These are phyloP conservation scores for Sminthopsis crassicaudata DNA, from an alignment of 2,113 vertebrate species.

Conservation along the genomic window DNA sequence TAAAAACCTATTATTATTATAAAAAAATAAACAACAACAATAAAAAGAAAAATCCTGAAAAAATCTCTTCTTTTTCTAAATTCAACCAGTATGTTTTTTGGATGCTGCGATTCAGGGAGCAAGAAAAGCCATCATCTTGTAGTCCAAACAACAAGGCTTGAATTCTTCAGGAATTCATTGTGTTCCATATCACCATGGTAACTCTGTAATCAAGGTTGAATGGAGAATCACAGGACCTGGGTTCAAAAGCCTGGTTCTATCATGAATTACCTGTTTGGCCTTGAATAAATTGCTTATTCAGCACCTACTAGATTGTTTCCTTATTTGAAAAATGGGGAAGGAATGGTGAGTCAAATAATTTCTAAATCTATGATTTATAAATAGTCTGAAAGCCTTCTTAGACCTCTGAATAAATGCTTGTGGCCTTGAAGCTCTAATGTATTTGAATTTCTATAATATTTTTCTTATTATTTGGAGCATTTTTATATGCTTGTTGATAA, in stretches of 20 bases:
- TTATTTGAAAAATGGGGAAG: not conserved
- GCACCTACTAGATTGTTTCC: no score
- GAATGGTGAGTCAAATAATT: not conserved
- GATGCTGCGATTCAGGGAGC: not conserved
- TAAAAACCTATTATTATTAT: no score
- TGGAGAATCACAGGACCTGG: not conserved
- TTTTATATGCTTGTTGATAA: not conserved
- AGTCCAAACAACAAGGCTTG: not conserved
- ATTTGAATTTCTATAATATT: not conserved
- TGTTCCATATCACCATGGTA: not conserved
- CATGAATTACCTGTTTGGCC: not conserved
- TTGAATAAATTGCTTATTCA: not conserved
- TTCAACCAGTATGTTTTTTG: not conserved
- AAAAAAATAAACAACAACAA: no score
- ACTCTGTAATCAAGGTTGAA: not conserved
- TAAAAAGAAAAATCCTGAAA: no score
- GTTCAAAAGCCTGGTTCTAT: not conserved
- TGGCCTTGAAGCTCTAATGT: not conserved
- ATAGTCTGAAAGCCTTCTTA: not conserved
- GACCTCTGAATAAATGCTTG: not conserved
- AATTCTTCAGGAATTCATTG: not conserved
- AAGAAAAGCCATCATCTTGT: not conserved
- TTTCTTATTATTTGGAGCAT: not conserved
- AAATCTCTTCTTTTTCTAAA: not conserved
- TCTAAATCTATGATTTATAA: not conserved